A percentile compares a stretch with the other conserved stretches of the same genome.
These are phyloP conservation scores for Caenorhabditis auriculariae DNA, from an alignment of 2,888 invertebrate genomes.

Conservation along the genomic window DNA sequence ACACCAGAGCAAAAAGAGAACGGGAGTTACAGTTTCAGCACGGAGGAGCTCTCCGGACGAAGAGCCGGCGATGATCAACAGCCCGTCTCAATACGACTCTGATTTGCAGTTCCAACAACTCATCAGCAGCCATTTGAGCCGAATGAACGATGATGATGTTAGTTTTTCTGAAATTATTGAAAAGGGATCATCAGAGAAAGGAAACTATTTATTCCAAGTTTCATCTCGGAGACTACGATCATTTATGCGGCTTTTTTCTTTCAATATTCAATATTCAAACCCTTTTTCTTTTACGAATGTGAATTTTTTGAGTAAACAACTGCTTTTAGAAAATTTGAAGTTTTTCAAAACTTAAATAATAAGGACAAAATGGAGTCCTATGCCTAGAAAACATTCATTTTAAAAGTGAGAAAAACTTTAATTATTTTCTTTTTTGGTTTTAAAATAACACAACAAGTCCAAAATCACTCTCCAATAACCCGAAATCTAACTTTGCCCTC, in stretches of 20 bases:
- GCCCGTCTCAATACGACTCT: constrained; percentile 38
- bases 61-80: background rate
- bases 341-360: background rate
- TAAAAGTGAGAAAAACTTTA: background rate
- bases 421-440: background rate
- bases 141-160: constrained; percentile 49
- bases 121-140: constrained; percentile 41
- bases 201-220: too few relatives aligned
- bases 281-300: background rate
- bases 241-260: background rate
- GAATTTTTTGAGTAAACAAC: background rate
- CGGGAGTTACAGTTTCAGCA: background rate
- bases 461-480: background rate
- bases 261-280: background rate
- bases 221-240: too few relatives aligned
- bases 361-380: background rate
- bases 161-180: too few relatives aligned
- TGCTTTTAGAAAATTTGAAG: background rate
- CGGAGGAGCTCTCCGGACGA: too few relatives aligned
- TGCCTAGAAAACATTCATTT: background rate
- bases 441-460: background rate
- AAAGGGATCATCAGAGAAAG: background rate
- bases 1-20: too few relatives aligned
- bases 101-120: constrained; percentile 47
- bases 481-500: background rate